These are phyloP conservation scores for Phrynocephalus guinanensis DNA, from an alignment of 2,797 vertebrate genomes.

Conservation along the genomic window DNA sequence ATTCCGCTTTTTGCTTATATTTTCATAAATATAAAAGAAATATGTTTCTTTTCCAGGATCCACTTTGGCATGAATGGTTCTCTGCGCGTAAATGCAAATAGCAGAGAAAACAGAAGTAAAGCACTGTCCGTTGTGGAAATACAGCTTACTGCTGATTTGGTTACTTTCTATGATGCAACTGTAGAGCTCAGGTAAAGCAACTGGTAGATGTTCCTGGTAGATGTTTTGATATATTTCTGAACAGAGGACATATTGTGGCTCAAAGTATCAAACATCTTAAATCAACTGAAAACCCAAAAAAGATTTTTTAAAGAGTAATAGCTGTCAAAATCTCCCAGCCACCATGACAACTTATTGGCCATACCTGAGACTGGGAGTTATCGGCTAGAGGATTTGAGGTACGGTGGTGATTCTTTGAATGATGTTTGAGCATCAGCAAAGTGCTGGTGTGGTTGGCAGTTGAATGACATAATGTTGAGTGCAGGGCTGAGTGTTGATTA, in stretches of 20 bases:
- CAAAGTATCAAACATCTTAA: constrained; percentile 11
- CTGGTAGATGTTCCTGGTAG: background rate
- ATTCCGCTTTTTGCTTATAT: constrained; percentile 8
- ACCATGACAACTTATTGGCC: too few relatives aligned
- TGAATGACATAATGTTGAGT: too few relatives aligned
- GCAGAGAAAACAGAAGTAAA: constrained; percentile 73
- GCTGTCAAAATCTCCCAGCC: too few relatives aligned
- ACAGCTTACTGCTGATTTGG: constrained; percentile 83
- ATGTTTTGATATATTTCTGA: background rate
- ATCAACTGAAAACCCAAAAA: background rate
- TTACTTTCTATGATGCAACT: constrained; percentile 90
- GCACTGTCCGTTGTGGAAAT: constrained; percentile 81
- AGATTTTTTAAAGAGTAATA: too few relatives aligned
- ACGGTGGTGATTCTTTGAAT: too few relatives aligned
- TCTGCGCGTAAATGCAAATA: constrained; percentile 84
- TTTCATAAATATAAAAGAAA: constrained; percentile 5
- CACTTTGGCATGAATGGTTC: constrained; percentile 97
- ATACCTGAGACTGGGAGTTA: too few relatives aligned
- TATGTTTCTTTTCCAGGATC: constrained; percentile 79
- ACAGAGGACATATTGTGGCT: constrained; percentile 7
- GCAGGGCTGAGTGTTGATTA: too few relatives aligned
- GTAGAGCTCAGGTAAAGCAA: constrained; percentile 88
- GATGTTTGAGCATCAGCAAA: too few relatives aligned
- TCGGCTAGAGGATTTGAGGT: too few relatives aligned
- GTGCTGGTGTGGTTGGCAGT: too few relatives aligned